phyloP scores from a whole-genome alignment of 1,140 invertebrate genomes.

The Lysiphlebus fabarum region DNA sequence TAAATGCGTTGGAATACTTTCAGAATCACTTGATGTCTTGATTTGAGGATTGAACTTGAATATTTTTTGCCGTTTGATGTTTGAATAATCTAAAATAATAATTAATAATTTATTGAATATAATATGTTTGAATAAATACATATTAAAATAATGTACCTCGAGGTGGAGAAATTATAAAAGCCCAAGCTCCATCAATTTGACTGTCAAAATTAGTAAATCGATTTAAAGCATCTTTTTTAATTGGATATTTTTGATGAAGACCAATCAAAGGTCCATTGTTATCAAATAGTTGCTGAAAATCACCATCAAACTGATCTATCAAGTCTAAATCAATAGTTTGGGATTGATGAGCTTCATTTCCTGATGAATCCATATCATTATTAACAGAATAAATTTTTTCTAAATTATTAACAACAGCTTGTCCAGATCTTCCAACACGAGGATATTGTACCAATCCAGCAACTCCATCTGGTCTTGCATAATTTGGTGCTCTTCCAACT shows the following conservation, averaged over 20 bases:
- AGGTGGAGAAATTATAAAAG: constrained; percentile 1
- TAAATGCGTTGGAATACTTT: constrained; percentile 20
- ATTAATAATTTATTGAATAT: constrained; percentile 6
- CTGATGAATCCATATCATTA: not conserved
- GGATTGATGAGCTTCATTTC: too few species aligned
- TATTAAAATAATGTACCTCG: not conserved
- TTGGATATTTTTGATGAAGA: not conserved
- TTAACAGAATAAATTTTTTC: constrained; percentile 4
- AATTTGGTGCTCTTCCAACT: constrained; percentile 31
- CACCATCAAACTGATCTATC: too few species aligned
- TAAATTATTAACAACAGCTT: not conserved
- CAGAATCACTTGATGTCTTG: constrained; percentile 27
- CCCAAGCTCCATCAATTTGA: constrained; percentile 1
- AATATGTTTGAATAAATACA: not conserved
- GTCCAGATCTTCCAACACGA: constrained; percentile 24
- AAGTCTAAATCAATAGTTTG: too few species aligned
- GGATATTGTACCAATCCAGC: constrained; percentile 24
- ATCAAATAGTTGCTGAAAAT: too few species aligned
- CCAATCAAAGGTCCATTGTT: too few species aligned
- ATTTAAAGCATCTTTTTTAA: too few species aligned
- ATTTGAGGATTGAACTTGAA: constrained; percentile 19
- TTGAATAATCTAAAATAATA: constrained; percentile 19
- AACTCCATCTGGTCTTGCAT: constrained; percentile 16
- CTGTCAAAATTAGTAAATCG: not conserved
- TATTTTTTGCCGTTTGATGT: constrained; percentile 18